Evolutionary conservation across 2,113 vertebrate genomes (phyloP), one percentile per base, ranked within the genome.

Genomic region (Corapipo altera): DNA sequence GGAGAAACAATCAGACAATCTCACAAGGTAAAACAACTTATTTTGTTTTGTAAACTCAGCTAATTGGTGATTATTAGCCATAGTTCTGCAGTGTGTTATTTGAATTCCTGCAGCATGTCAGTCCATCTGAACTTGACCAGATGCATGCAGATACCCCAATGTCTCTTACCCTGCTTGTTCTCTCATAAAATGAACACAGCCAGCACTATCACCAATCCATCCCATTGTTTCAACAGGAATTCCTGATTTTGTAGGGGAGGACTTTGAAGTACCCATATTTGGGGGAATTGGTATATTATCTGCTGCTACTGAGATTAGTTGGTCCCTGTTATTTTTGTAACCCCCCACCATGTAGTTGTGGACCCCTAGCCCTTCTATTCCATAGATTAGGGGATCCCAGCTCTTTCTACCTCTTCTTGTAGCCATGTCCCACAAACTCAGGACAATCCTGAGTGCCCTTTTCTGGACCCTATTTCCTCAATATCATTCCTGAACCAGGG

Each of bases 11-110:
- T 73, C 73, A 44, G 80, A 70, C 44, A 66, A 12, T 66, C 23
- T 86, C 48, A 91, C 55, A 83, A 96, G 97, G 97, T 97, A 89
- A 91, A 81, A 20, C 13, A 76, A 21, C 8, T 74, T 17, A 23
- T 65, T 85, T 46, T 32, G 8, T 7, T 52, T 69, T 95, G 9
- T 55, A 91, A 86, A 28, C 8, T 76, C 23, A 44, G 11, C 30
- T 61, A 37, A n/a, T 35, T 44, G 16, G 5, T 78, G 30, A 30
- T 61, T 65, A 41, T 43, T 65, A 2, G 13, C 7, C 5, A 4
- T 52, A 57, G 22, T 61, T 86, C 55, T 85, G 17, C 46, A 54
- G 10, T 16, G 21, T 57, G 37, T 88, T 84, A 20, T 3, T 4
- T 65, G 32, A 66, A 32, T 33, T 6, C 39, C 8, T 65, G 23